Base-by-base conservation (phyloP, 1,140 invertebrate genomes). In the Eubasilissa regina region DNA sequence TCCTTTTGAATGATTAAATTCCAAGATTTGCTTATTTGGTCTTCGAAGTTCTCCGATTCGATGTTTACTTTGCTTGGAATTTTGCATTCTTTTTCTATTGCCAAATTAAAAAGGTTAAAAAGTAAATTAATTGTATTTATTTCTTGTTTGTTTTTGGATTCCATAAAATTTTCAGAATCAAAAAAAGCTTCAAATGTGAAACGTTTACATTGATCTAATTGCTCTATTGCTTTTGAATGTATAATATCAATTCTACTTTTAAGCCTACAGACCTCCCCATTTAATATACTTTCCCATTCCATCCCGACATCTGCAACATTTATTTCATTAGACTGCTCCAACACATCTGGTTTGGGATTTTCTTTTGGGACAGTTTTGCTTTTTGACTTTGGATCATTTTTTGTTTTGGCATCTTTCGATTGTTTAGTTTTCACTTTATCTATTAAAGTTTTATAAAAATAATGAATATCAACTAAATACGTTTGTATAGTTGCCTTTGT, bases 1-100 rank as follows among this genome's bases (percentile, higher is more conserved):
- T 70, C 47, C 17, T 72, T 68, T 64, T 78, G 21, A 15, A 56
- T 70, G 6, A 78, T 68, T 55, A 55, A 47, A 53, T 78, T 62
- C 56, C 48, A 56, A 12, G 58, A 12, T 44, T 13, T 72, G 43
- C 35, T 21, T n/a, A 70, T 58, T 21, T 68, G 43, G 10, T 13
- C 19, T 62, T 60, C 64, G 44, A 70, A 70, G 25, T 78, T 44
- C 15, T 55, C n/a, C n/a, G 51, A 51, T 21, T 56, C 17, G 55
- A 78, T 44, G 8, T 4, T 45, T 44, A 78, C 13, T 53, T 21
- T 48, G n/a, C 15, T 21, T 51, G 66, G 47, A 58, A 78, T 45
- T 17, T 15, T 56, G 3, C 4, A 35, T 72, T 68, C 64, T 45
- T 70, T 68, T 21, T 78, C 76, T 35, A 72, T 21, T 1, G 76